Base-by-base conservation (phyloP, 1,140 invertebrate genomes). In the Calliopsis andreniformis region DNA sequence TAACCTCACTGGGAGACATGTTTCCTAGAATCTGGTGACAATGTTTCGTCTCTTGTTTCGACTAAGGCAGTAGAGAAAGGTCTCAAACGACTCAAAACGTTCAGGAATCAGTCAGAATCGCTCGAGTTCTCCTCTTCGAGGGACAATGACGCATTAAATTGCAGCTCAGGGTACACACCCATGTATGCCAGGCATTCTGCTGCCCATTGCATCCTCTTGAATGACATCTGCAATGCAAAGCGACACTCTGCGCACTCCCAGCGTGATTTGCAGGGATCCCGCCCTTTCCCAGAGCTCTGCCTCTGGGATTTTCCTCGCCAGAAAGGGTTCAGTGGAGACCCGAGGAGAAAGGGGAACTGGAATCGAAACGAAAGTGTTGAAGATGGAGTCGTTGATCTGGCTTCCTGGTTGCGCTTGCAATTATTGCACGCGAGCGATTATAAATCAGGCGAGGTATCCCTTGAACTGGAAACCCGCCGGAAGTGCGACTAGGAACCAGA, bases 221-320 rank as follows among this genome's bases (percentile, higher is more conserved):
- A 47, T 76, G 72, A 63, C 56, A 77, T 79, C 62, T 61, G 62
- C 61, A 61, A 67, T 75, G 72, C 45, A 61, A 51, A 45, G 35
- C 16, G 42, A 28, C 18, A n/a, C 20, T 45, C n/a, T 28, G 51
- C 64, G 45, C 63, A 39, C 23, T 68, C 12, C 25, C 45, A 39
- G 16, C 18, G 18, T 56, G 28, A 61, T 7, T 20, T 28, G 45
- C n/a, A 14, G 47, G 32, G 58, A 72, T 72, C 61, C 43, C 32
- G 23, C n/a, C n/a, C n/a, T n/a, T n/a, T n/a, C n/a, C n/a, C n/a
- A n/a, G n/a, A n/a, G n/a, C 35, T 39, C 35, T 39, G 35, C 35
- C 3, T 39, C 10, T 3, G 35, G 35, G 35, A 39, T 39, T n/a
- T n/a, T n/a, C n/a, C n/a, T 71, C 18, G 18, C 42, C n/a, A 14